Evolutionary conservation across 2,113 vertebrate species (phyloP).

Genomic region (Heterotilapia buettikoferi): DNA sequence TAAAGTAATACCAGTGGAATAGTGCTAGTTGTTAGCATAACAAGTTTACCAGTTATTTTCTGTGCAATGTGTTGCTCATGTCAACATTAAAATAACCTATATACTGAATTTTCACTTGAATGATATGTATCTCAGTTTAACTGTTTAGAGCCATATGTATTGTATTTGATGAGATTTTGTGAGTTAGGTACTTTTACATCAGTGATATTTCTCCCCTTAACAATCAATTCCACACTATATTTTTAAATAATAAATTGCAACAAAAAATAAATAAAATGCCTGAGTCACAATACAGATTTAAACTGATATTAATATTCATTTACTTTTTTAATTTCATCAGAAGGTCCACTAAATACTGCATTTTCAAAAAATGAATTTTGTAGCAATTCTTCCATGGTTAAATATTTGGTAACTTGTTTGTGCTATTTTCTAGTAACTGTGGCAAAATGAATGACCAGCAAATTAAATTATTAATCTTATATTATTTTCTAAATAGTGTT

Average conservation of each 20-base stretch:
- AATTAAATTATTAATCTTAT: neutral
- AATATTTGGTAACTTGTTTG: neutral
- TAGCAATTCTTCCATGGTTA: neutral
- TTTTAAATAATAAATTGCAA: neutral
- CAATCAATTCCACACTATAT: neutral
- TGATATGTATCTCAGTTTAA: neutral
- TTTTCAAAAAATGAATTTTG: neutral
- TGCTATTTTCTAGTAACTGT: neutral
- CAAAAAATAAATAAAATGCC: neutral
- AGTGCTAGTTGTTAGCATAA: neutral
- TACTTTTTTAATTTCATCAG: neutral
- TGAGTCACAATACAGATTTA: neutral
- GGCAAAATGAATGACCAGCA: neutral
- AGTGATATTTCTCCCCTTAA: neutral
- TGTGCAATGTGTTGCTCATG: neutral
- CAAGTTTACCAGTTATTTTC: neutral
- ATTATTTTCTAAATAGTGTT: neutral
- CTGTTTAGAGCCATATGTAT: neutral
- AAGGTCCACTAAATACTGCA: neutral
- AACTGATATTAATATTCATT: neutral
- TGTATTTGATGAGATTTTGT: neutral
- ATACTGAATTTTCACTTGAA: neutral
- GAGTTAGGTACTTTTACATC: neutral
- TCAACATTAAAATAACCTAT: neutral
- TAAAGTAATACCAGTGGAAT: neutral